Conservation (phyloP, 2,113 vertebrate species). For the Lepisosteus oculatus region DNA sequence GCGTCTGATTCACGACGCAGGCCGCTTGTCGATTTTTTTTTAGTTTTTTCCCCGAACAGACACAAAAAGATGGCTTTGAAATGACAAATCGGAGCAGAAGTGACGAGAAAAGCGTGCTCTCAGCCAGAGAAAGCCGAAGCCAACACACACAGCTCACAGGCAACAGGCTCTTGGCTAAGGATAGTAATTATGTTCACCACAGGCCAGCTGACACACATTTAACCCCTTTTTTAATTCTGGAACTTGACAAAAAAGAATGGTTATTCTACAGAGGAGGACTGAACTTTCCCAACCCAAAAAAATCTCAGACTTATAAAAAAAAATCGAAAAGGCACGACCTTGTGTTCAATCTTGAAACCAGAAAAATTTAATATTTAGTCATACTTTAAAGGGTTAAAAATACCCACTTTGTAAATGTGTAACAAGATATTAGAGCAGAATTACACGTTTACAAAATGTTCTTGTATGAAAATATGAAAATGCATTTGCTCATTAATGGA, state of each 20-base stretch:
- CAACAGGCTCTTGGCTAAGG: neutral
- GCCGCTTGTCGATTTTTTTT: neutral
- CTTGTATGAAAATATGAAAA: too few relatives aligned
- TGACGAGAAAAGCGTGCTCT: neutral
- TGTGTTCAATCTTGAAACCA: too few relatives aligned
- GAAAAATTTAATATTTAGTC: too few relatives aligned
- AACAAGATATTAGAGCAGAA: too few relatives aligned
- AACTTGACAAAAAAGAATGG: neutral
- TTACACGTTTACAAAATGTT: too few relatives aligned
- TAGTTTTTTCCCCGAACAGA: neutral
- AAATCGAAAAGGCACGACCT: too few relatives aligned
- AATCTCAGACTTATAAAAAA: too few relatives aligned
- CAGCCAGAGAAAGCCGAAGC: neutral
- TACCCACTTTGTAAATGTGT: too few relatives aligned
- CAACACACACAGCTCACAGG: neutral
- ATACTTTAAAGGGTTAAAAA: too few relatives aligned
- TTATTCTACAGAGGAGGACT: too few relatives aligned
- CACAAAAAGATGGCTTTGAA: neutral
- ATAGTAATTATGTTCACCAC: neutral
- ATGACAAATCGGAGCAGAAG: neutral
- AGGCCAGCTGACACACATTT: neutral
- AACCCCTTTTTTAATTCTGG: neutral
- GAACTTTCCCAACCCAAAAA: too few relatives aligned
- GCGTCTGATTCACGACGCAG: conserved; percentile 2
- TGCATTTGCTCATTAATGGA: too few relatives aligned